These are phyloP conservation scores for Marmota monax DNA, from an alignment of 2,113 vertebrate genomes.

Conservation along the genomic window DNA sequence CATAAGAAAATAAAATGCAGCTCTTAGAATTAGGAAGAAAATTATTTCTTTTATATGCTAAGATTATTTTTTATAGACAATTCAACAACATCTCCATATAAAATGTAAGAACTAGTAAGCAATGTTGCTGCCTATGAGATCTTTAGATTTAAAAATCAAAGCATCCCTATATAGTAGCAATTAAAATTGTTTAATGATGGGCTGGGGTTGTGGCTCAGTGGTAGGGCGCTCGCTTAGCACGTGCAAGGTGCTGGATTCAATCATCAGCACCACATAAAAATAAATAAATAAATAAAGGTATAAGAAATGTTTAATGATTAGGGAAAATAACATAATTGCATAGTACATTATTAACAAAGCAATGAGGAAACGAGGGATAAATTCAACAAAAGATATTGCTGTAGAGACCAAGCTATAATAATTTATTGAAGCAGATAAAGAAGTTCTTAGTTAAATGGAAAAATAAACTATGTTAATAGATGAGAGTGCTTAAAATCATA, in stretches of 20 bases:
- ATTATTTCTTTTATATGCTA: neutral
- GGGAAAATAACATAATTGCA: neutral
- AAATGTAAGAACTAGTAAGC: neutral
- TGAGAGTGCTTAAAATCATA: neutral
- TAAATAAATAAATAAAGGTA: too few relatives aligned
- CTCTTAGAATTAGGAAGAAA: neutral
- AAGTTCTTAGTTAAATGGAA: neutral
- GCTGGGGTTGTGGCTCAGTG: too few relatives aligned
- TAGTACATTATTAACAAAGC: neutral
- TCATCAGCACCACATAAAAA: too few relatives aligned
- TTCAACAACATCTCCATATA: neutral
- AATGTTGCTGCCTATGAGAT: neutral
- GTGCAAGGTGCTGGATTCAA: too few relatives aligned
- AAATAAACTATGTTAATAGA: neutral
- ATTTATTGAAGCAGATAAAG: neutral
- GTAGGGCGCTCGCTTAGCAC: too few relatives aligned
- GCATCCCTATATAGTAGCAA: neutral
- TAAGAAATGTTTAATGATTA: neutral
- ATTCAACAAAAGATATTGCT: neutral
- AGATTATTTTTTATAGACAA: neutral
- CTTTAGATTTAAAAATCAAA: neutral
- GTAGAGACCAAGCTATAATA: neutral
- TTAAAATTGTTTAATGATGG: neutral
- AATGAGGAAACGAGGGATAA: neutral
- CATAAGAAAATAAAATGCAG: neutral